Evolutionary conservation across 2,888 invertebrate species (phyloP).

Genomic region (Pheosia tremula): DNA sequence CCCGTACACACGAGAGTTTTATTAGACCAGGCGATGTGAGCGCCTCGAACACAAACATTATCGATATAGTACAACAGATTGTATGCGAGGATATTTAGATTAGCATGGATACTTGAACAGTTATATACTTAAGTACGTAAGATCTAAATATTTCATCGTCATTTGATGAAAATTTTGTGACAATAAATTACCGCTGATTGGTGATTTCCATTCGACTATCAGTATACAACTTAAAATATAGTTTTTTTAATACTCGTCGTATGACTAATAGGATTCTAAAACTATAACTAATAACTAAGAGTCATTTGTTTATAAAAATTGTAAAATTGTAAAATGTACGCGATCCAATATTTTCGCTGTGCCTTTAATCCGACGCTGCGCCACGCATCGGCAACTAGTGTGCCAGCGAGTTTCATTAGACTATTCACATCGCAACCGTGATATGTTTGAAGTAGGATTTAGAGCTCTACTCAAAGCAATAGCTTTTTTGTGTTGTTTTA

Average conservation of each 20-base stretch:
- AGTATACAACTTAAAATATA: not conserved
- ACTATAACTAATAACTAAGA: too few species aligned
- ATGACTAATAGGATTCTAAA: too few species aligned
- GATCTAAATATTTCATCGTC: too few species aligned
- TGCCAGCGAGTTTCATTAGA: constrained; percentile 39
- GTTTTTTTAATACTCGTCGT: not conserved
- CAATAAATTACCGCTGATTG: too few species aligned
- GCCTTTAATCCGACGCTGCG: constrained; percentile 3
- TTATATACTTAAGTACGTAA: too few species aligned
- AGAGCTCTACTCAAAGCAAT: constrained; percentile 9
- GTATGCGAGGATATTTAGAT: not conserved
- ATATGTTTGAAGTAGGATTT: constrained; percentile 16
- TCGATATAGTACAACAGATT: not conserved
- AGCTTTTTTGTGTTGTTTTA: constrained; percentile 11
- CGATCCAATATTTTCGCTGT: not conserved
- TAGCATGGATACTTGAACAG: too few species aligned
- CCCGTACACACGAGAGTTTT: constrained; percentile 29
- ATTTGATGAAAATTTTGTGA: too few species aligned
- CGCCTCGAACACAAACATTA: not conserved
- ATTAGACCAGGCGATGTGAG: constrained; percentile 5
- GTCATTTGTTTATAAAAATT: too few species aligned
- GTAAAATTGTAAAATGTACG: too few species aligned
- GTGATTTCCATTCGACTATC: too few species aligned
- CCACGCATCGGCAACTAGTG: constrained; percentile 19
- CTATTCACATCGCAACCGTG: constrained; percentile 24